Conservation (phyloP, 1,140 invertebrate genomes). For the Drosophila lowei region DNA sequence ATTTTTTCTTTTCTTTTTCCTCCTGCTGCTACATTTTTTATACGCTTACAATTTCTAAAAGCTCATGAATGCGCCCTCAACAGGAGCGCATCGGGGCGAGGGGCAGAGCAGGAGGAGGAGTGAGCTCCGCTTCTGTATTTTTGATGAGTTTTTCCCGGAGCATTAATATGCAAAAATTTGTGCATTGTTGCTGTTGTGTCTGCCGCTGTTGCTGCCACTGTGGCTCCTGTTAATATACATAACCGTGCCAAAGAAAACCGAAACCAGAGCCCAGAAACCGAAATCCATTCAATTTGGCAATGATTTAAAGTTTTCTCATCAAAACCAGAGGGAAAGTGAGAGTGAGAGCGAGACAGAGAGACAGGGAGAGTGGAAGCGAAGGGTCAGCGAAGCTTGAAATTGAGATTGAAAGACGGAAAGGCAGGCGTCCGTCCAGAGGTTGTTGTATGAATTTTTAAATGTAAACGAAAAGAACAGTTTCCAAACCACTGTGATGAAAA, state of each 20-base stretch:
- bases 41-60: conserved; percentile 31
- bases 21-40: conserved; percentile 33
- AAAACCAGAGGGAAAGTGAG: background rate
- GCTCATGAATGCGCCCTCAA: conserved; percentile 37
- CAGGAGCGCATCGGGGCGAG: background rate
- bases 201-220: conserved; percentile 8
- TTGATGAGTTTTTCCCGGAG: conserved; percentile 50
- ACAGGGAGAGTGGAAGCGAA: background rate
- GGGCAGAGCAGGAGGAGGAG: background rate
- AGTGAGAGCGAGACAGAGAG: background rate
- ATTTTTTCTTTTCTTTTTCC: no score
- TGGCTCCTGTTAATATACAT: conserved; percentile 28
- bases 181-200: conserved; percentile 30
- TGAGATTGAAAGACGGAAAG: background rate
- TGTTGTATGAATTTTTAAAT: conserved; percentile 18
- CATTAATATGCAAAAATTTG: conserved; percentile 67
- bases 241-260: conserved; percentile 23
- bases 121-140: conserved; percentile 50
- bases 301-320: conserved; percentile 56
- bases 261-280: conserved; percentile 17
- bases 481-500: no score
- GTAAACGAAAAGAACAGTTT: no score
- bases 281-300: conserved; percentile 59
- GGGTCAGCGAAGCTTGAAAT: conserved; percentile 33
- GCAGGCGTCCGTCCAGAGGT: background rate